Evolutionary conservation across 2,113 vertebrate species (phyloP), one percentile per base, ranked within the genome.

Genomic region (Lycocorax pyrrhopterus): DNA sequence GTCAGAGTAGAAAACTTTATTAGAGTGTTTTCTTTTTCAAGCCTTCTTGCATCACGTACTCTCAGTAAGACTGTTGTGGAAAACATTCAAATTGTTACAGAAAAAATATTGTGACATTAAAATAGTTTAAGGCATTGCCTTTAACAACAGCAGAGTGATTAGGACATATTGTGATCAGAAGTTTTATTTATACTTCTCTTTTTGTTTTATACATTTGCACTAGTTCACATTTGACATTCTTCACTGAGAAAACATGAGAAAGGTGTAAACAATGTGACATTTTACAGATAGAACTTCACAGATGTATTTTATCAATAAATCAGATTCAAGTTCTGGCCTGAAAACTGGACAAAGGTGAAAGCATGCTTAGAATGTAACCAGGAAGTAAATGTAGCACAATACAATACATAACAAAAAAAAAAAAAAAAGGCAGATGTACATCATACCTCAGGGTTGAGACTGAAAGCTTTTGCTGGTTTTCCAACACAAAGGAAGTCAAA

Each of bases 381-480:
- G 51, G 82, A 94, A 77, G 59, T 39, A 89, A 77, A 88, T 33
- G 15, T 3, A 84, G 13, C 35, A 56, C n/a, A 78, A 46, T 6
- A 41, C 26, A 47, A 44, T 18, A 78, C 9, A 72, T 4, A 74
- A 5, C 18, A 15, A 46, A 11, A 53, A 12, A 46, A 41, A 72
- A 8, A 35, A 84, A 59, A 51, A 51, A 75, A 21, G 7, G 10
- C 53, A 87, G 62, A 76, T 81, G 39, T 20, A 56, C 39, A 66
- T 86, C 96, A 43, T 99, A 99, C 99, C 99, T 99, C 99, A 85
- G 99, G 99, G 87, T 99, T 99, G 94, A 99, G 99, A 98, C 99
- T 99, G 98, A 99, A 99, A 83, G 99, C 99, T 98, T 99, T 99
- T 88, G 99, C 98, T 93, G 99, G 98, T 96, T 99, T 99, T 95